Evolutionary conservation across 2,888 invertebrate genomes (phyloP).

Genomic region (Lasioglossum figueresi): DNA sequence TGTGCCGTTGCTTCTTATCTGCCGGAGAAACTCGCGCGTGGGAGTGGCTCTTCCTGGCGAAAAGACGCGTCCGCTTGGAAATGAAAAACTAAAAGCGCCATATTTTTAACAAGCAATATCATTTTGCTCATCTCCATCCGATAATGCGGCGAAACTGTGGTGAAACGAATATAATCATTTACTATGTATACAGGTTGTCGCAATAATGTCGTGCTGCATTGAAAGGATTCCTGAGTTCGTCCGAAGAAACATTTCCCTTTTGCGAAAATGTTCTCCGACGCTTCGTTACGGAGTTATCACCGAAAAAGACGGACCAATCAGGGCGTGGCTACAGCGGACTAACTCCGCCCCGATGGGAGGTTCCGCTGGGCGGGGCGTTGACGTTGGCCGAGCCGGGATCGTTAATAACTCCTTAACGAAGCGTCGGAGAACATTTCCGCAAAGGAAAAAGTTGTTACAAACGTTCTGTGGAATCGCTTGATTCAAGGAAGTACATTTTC

Average conservation of each 20-base stretch:
- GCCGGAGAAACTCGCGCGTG: slow-evolving; percentile 43
- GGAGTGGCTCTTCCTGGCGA: slow-evolving; percentile 29
- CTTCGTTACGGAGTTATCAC: not conserved
- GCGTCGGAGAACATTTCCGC: too few species aligned
- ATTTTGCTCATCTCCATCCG: not conserved
- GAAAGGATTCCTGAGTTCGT: not conserved
- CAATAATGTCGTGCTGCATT: not conserved
- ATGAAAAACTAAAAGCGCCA: not conserved
- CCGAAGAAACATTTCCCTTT: not conserved
- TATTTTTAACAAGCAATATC: not conserved
- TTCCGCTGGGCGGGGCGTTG: too few species aligned
- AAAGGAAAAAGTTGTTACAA: too few species aligned
- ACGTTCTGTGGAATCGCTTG: too few species aligned
- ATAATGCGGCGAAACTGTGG: not conserved
- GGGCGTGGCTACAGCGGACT: not conserved
- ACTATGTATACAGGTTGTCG: not conserved
- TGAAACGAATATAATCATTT: not conserved
- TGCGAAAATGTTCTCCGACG: not conserved
- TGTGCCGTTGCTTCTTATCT: slow-evolving; percentile 44
- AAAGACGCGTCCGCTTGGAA: slow-evolving; percentile 9
- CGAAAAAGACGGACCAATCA: not conserved
- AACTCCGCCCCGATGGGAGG: not conserved
- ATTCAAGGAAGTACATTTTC: too few species aligned
- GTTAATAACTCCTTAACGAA: too few species aligned
- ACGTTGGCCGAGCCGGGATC: too few species aligned